Conservation (phyloP, 2,113 vertebrate genomes). For the Phyllostomus hastatus region DNA sequence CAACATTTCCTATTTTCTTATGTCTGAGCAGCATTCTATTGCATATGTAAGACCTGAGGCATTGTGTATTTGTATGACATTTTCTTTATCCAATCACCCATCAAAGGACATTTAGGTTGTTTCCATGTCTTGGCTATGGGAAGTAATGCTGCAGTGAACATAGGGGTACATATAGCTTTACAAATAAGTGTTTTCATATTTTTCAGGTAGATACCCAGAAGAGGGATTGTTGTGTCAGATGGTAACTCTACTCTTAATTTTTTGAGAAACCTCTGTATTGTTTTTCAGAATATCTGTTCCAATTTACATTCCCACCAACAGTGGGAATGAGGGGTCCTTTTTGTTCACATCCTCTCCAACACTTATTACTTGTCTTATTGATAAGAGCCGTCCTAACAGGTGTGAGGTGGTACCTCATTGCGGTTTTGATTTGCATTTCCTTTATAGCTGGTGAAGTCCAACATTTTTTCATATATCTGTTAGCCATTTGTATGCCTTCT, state of each 20-base stretch:
- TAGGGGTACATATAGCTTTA: neutral
- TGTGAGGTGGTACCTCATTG: neutral
- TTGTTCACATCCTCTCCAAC: no score
- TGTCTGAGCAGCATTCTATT: neutral
- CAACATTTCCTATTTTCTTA: neutral
- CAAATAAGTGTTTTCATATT: neutral
- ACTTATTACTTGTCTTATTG: neutral
- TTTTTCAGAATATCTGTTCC: no score
- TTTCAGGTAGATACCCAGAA: neutral
- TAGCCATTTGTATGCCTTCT: neutral
- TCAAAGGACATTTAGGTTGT: no score
- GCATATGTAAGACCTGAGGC: no score
- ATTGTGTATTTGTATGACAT: neutral
- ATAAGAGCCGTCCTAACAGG: neutral
- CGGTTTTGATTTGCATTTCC: neutral
- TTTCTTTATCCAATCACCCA: neutral
- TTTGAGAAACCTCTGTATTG: no score
- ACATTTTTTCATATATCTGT: neutral
- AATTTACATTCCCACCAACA: no score
- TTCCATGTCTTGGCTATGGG: no score
- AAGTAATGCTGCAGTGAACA: no score
- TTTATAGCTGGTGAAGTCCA: neutral
- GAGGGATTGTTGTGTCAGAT: neutral
- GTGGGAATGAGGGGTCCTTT: no score
- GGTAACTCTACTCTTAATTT: no score